Conservation (phyloP, 2,797 vertebrate species). For the Accipiter fasciatus region DNA sequence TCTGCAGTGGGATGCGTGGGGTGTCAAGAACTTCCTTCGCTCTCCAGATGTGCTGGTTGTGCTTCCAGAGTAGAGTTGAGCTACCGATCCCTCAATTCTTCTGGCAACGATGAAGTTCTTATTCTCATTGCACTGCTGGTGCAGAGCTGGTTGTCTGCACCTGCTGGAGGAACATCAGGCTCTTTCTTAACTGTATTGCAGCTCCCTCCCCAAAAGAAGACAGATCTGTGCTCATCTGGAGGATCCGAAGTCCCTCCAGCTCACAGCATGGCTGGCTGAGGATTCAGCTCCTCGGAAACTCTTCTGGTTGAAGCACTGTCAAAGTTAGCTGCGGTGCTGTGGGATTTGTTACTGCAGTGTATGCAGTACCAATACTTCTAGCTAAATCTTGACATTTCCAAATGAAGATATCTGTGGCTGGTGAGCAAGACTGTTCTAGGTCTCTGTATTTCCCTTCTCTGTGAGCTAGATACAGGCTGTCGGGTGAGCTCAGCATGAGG, state of each 20-base stretch:
- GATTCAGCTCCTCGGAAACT: background rate
- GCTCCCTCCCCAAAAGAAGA: background rate
- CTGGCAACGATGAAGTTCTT: fast-evolving
- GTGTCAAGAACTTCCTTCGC: background rate
- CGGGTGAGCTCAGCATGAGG: background rate
- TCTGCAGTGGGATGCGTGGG: fast-evolving
- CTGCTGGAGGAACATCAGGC: background rate
- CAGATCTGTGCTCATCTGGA: background rate
- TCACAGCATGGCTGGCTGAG: background rate
- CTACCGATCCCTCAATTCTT: background rate
- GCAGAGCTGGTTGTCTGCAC: background rate
- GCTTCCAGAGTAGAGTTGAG: background rate
- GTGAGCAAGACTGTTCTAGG: background rate
- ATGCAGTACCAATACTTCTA: background rate
- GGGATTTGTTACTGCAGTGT: background rate
- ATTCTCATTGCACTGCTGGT: background rate
- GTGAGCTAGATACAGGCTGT: background rate
- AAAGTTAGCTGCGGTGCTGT: background rate
- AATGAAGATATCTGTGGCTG: background rate
- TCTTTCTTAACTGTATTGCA: background rate
- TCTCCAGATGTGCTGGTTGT: background rate
- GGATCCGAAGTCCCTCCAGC: background rate
- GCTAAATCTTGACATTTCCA: background rate
- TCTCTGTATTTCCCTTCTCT: background rate
- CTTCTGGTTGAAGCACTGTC: background rate